Base-by-base conservation (phyloP, 2,113 vertebrate genomes). In the Dasyprocta punctata region DNA sequence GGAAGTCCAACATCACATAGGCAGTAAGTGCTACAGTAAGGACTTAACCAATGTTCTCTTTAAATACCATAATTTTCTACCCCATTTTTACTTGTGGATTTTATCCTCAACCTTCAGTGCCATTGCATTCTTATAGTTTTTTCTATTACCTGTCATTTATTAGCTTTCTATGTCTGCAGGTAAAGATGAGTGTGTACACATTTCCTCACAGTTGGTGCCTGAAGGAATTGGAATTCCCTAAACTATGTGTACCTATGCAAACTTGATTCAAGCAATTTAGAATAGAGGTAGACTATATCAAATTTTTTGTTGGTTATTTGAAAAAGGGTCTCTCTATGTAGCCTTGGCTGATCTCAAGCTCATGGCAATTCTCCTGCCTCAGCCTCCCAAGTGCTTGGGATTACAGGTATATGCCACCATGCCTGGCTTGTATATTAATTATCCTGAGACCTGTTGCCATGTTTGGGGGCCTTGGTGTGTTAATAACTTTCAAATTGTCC, bases 401-500 rank as follows among this genome's bases (percentile, higher is more conserved):
- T 41, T 24, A 41, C 22, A 73, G 71, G 71, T 26, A 10, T 73
- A 38, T 38, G 36, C 9, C 38, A 24, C 38, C 19, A 26, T 26
- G 20, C 38, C 71, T 41, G 20, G 38, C 20, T 26, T 41, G 26
- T 24, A 11, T 54, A 11, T 92, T 61, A 28, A 1, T 94, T 96
- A 96, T 33, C 52, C 82, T 80, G 47, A 93, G 41, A 84, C 56
- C 52, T 78, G 24, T 5, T 81, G 33, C 7, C 49, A 80, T 84
- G 61, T 47, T 63, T 97, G 92, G 60, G 24, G 82, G 61, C 61
- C 90, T 93, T 90, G 93, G 63, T 56, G 44, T 94, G 36, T 60
- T 86, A 86, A 77, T 69, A 78, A 33, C 47, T 77, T 84, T 86
- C 90, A 90, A 89, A 49, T 73, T 97, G 61, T 71, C 93, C 88